Evolutionary conservation across 2,888 invertebrate genomes (phyloP).

Genomic region (Tromatobia lineatoria): DNA sequence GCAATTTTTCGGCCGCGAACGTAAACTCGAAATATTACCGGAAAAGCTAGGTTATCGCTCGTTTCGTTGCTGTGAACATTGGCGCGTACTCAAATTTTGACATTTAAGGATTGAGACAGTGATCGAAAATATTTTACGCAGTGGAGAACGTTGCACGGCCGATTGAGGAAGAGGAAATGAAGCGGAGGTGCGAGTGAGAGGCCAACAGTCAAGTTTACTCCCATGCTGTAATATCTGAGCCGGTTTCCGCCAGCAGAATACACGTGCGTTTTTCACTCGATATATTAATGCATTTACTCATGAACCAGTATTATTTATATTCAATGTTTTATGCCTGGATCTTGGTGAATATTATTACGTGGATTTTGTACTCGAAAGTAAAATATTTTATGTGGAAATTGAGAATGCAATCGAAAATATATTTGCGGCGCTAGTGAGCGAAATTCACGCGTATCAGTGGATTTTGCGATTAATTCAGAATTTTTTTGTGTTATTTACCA

Average conservation of each 20-base stretch:
- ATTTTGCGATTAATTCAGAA: neutral
- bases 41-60: slow-evolving; percentile 30
- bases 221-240: slow-evolving; percentile 46
- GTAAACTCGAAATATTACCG: slow-evolving; percentile 22
- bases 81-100: neutral
- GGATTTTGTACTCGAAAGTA: neutral
- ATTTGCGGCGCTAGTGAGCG: neutral
- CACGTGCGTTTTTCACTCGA: slow-evolving; percentile 41
- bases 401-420: neutral
- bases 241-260: slow-evolving; percentile 44
- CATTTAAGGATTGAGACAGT: neutral
- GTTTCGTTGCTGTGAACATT: slow-evolving; percentile 12
- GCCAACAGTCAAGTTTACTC: slow-evolving; percentile 34
- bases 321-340: neutral
- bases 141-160: slow-evolving; percentile 47
- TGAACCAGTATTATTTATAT: neutral
- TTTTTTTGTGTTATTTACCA: neutral
- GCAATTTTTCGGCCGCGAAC: slow-evolving; percentile 20
- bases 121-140: slow-evolving; percentile 2
- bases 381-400: neutral
- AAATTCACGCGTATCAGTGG: neutral
- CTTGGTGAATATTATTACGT: neutral
- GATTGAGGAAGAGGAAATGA: slow-evolving; percentile 52
- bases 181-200: slow-evolving; percentile 54
- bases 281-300: neutral